Evolutionary conservation across 1,140 invertebrate genomes (phyloP).

Genomic region (Papilio glaucus): DNA sequence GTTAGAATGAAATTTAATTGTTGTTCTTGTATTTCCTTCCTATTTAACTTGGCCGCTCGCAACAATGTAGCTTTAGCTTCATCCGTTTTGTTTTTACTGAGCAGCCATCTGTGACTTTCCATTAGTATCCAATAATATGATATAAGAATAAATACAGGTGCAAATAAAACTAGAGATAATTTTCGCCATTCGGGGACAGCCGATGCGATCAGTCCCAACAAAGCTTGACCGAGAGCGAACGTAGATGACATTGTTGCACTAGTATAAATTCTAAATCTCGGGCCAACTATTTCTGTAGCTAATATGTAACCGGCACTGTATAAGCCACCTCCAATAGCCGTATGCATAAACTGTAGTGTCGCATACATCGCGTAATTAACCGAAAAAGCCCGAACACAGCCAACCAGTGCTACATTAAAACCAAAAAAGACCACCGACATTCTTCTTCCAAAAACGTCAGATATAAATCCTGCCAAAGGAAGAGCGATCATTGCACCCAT

Average conservation of each 20-base stretch:
- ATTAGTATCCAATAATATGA: slow-evolving; percentile 86
- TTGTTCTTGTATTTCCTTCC: slow-evolving; percentile 82
- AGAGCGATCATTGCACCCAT: slow-evolving; percentile 68
- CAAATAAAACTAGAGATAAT: slow-evolving; percentile 87
- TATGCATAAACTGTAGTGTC: slow-evolving; percentile 68
- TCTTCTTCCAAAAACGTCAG: slow-evolving; percentile 68
- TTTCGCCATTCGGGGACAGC: slow-evolving; percentile 88
- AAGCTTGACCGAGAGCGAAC: slow-evolving; percentile 89
- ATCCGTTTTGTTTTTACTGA: slow-evolving; percentile 88
- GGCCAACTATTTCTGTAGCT: slow-evolving; percentile 90
- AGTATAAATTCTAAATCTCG: slow-evolving; percentile 88
- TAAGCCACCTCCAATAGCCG: slow-evolving; percentile 70
- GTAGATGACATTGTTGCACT: slow-evolving; percentile 88
- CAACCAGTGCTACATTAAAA: slow-evolving; percentile 66
- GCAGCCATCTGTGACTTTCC: slow-evolving; percentile 90
- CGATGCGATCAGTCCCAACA: slow-evolving; percentile 87
- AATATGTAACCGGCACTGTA: slow-evolving; percentile 76
- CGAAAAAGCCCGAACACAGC: slow-evolving; percentile 66
- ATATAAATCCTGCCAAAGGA: slow-evolving; percentile 66
- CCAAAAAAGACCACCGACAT: slow-evolving; percentile 68
- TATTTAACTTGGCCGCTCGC: slow-evolving; percentile 87
- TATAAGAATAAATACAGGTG: slow-evolving; percentile 86
- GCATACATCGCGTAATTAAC: slow-evolving; percentile 73
- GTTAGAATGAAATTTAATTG: slow-evolving; percentile 79
- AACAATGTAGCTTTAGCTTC: slow-evolving; percentile 85